Conservation (phyloP, 2,888 invertebrate species). For the Agonopterix subpropinquella region DNA sequence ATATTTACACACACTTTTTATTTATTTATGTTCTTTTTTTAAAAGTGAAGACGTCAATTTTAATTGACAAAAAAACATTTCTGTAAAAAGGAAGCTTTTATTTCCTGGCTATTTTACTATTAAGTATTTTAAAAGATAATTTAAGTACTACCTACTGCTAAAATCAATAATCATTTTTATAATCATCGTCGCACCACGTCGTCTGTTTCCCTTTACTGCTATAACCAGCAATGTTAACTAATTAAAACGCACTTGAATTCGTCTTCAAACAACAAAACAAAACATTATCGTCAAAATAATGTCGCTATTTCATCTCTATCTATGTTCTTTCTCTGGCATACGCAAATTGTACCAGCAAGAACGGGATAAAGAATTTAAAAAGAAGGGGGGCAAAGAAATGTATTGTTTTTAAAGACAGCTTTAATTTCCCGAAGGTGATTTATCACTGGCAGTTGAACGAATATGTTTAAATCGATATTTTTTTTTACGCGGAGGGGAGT, state of each 20-base stretch:
- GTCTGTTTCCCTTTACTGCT: not conserved
- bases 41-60: too few relatives aligned
- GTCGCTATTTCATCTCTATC: conserved; percentile 15
- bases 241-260: conserved; percentile 23
- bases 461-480: conserved; percentile 38
- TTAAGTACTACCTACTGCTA: too few relatives aligned
- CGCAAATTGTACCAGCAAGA: conserved; percentile 14
- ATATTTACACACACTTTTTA: too few relatives aligned
- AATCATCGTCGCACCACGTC: too few relatives aligned
- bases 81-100: too few relatives aligned
- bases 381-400: conserved; percentile 49
- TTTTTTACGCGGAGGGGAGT: conserved; percentile 47
- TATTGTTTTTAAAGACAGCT: conserved; percentile 73
- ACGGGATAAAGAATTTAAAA: conserved; percentile 13
- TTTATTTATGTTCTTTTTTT: too few relatives aligned
- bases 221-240: conserved; percentile 3
- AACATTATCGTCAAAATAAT: conserved; percentile 20
- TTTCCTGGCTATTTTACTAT: too few relatives aligned
- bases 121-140: too few relatives aligned
- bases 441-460: conserved; percentile 52
- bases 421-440: conserved; percentile 77
- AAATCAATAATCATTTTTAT: too few relatives aligned
- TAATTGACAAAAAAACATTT: too few relatives aligned
- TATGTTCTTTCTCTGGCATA: conserved; percentile 14
- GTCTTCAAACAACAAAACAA: conserved; percentile 20